Conservation (phyloP, 2,113 vertebrate species). For the Psilopsiagon aymara region DNA sequence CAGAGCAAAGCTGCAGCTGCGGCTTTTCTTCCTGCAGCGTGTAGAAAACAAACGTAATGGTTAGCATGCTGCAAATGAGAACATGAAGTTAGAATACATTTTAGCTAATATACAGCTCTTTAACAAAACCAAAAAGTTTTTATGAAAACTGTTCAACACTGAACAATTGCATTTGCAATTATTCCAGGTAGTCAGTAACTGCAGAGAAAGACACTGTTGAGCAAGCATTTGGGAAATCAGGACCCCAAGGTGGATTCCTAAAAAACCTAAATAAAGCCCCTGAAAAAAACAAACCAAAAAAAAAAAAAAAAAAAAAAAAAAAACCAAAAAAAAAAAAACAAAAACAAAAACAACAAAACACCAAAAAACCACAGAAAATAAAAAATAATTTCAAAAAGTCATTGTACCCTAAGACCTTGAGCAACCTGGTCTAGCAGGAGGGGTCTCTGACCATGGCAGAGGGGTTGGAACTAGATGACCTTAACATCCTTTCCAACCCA, state of each 20-base stretch:
- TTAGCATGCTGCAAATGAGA: not conserved
- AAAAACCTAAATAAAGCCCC: not conserved
- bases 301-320: not conserved
- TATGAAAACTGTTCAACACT: not conserved
- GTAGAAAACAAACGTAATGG: conserved; percentile 1
- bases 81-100: not conserved
- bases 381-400: not conserved
- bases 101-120: not conserved
- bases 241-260: not conserved
- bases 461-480: not conserved
- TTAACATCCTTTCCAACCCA: not conserved
- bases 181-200: not conserved
- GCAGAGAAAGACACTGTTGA: not conserved
- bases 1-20: conserved; percentile 54
- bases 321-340: not conserved
- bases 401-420: not conserved
- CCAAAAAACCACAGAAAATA: accelerated
- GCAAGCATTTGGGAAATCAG: not conserved
- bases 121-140: not conserved
- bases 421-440: not conserved
- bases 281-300: not conserved
- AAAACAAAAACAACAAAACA: no score
- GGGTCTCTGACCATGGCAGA: not conserved
- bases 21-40: conserved; percentile 8
- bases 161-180: not conserved